Conservation (phyloP, 2,888 invertebrate species). For the Conus canariensis region DNA sequence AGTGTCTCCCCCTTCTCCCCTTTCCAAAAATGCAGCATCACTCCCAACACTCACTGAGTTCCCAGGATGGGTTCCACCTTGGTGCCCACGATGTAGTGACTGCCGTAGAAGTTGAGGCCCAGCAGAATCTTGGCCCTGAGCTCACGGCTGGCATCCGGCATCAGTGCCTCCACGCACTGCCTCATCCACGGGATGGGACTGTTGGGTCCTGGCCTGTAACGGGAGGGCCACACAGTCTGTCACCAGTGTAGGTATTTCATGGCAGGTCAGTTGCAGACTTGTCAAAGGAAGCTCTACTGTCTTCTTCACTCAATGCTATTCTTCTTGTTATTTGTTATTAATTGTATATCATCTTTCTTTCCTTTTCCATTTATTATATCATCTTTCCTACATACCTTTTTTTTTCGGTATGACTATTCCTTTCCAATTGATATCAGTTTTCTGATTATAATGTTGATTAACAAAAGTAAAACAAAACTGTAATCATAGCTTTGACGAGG, state of each 20-base stretch:
- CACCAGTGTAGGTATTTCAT: not conserved
- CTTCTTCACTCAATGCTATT: not conserved
- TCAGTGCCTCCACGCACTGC: conserved; percentile 87
- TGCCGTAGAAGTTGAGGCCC: conserved; percentile 96
- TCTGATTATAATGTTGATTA: too few species aligned
- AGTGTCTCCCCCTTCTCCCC: not conserved
- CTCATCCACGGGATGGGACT: conserved; percentile 91
- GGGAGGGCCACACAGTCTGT: not conserved
- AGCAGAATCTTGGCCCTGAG: conserved; percentile 89
- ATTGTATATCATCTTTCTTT: too few species aligned
- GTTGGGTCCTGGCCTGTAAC: conserved; percentile 87
- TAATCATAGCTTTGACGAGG: too few species aligned
- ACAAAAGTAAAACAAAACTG: too few species aligned
- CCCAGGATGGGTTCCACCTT: conserved; percentile 90
- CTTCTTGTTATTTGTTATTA: too few species aligned
- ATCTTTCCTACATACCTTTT: too few species aligned
- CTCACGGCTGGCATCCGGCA: conserved; percentile 80
- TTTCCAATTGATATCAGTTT: too few species aligned
- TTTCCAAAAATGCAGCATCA: not conserved
- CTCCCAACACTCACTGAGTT: conserved; percentile 82
- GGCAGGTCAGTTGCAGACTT: too few species aligned
- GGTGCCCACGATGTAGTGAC: conserved; percentile 86
- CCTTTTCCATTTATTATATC: too few species aligned
- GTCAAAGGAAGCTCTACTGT: conserved; percentile 22
- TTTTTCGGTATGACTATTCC: too few species aligned